Conservation (phyloP, 2,113 vertebrate genomes). For the Herpetotheres cachinnans region DNA sequence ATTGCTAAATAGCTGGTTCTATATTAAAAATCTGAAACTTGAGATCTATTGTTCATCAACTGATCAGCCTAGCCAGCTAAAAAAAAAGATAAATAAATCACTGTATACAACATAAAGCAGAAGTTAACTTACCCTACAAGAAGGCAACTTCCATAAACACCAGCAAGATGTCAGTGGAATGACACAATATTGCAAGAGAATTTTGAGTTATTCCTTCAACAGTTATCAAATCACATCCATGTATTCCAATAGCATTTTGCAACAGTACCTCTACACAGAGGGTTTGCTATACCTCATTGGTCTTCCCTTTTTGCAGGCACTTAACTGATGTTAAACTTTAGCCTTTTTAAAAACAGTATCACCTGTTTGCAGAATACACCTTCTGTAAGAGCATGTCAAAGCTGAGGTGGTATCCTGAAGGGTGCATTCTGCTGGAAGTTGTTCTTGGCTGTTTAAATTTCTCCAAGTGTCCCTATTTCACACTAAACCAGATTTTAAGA, state of each 20-base stretch:
- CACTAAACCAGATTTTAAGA: neutral
- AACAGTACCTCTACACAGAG: neutral
- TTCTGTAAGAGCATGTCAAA: neutral
- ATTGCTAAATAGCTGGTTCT: neutral
- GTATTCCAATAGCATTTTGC: neutral
- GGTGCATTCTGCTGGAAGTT: neutral
- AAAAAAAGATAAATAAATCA: neutral
- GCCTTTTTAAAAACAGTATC: neutral
- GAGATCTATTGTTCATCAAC: neutral
- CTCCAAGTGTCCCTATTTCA: neutral
- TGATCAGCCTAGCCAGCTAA: neutral
- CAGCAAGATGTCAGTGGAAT: neutral
- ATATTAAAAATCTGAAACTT: neutral
- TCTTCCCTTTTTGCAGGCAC: neutral
- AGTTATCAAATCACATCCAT: neutral
- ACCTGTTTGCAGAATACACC: neutral
- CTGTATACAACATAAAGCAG: neutral
- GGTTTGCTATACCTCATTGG: neutral
- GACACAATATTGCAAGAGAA: neutral
- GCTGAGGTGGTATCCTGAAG: neutral
- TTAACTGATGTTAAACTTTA: neutral
- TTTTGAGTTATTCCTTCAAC: neutral
- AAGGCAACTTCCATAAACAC: neutral
- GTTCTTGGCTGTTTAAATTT: neutral
- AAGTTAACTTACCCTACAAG: neutral